A percentile compares a stretch with the other conserved stretches of the same genome.
Evolutionary conservation across 2,113 vertebrate genomes (phyloP).

Genomic region (Labeo catla): DNA sequence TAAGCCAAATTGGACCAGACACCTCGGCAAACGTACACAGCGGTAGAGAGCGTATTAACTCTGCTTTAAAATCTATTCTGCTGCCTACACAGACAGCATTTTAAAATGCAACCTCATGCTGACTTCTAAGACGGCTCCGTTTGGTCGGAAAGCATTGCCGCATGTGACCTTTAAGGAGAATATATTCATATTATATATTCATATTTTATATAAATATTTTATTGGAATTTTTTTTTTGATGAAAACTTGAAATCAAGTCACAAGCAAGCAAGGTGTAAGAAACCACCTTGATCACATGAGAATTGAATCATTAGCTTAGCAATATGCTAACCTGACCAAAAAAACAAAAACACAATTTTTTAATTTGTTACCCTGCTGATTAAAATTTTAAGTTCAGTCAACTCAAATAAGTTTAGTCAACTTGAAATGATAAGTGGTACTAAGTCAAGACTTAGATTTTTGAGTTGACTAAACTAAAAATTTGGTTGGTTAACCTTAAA

Average conservation of each 20-base stretch:
- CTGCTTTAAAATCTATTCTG: not conserved
- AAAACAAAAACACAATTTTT: too few species aligned
- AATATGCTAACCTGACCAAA: not conserved
- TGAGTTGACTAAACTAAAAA: too few species aligned
- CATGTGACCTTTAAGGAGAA: not conserved
- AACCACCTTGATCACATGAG: not conserved
- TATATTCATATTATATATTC: too few species aligned
- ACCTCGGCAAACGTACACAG: not conserved
- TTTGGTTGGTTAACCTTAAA: too few species aligned
- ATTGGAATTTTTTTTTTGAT: too few species aligned
- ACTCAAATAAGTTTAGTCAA: too few species aligned
- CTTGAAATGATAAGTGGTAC: too few species aligned
- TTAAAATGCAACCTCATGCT: not conserved
- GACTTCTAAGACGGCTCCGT: not conserved
- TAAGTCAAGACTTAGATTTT: too few species aligned
- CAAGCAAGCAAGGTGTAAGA: not conserved
- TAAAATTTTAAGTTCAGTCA: too few species aligned
- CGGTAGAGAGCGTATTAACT: not conserved
- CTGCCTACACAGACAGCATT: not conserved
- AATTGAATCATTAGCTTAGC: not conserved
- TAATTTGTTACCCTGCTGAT: too few species aligned
- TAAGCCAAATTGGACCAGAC: slow-evolving; percentile 6
- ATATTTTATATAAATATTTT: too few species aligned
- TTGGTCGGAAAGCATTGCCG: not conserved
- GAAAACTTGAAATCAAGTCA: not conserved